Evolutionary conservation across 2,797 vertebrate species (phyloP), one percentile per base, ranked within the genome.

Genomic region (Poeciliopsis gracilis): DNA sequence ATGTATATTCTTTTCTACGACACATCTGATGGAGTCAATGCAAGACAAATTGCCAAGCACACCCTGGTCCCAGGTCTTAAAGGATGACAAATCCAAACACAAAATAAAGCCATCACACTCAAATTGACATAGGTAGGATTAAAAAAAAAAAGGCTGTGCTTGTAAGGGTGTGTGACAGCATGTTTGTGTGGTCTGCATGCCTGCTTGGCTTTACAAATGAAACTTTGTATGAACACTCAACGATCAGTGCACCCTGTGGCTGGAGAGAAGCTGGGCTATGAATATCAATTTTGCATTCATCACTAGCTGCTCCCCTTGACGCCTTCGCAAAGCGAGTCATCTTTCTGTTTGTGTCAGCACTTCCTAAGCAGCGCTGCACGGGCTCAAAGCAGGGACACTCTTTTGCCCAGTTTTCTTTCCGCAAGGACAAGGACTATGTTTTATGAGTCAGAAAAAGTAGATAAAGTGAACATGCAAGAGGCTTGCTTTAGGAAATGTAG

Each of bases 281-380:
- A 94, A 94, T 95, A 92, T 92, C 77, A 92, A 91, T 93, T 90
- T 88, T 89, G 85, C 86, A 91, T 94, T 91, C 90, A 90, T 90
- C 3, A 57, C 82, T 83, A 67, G 87, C 78, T 91, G 83, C 86
- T 81, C 82, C 81, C 84, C 82, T 72, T 61, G 81, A 91, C 30
- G 20, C 87, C 80, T 81, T 85, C 89, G 91, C 90, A 87, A 91
- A 92, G 88, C 82, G 71, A 93, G 93, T 89, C 91, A 89, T 87
- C 80, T 92, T 95, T 94, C 86, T 91, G 89, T 94, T 89, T 90
- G 92, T 90, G 92, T 93, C 92, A 95, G 89, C 91, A 53, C 93
- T 94, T 93, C 88, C 78, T 73, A 75, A 84, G 88, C 78, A 76
- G 76, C 47, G 18, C 79, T 86, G 82, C 77, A 69, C 25, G 73